Evolutionary conservation across 2,888 invertebrate species (phyloP).

Genomic region (Melinopterus prodromus): DNA sequence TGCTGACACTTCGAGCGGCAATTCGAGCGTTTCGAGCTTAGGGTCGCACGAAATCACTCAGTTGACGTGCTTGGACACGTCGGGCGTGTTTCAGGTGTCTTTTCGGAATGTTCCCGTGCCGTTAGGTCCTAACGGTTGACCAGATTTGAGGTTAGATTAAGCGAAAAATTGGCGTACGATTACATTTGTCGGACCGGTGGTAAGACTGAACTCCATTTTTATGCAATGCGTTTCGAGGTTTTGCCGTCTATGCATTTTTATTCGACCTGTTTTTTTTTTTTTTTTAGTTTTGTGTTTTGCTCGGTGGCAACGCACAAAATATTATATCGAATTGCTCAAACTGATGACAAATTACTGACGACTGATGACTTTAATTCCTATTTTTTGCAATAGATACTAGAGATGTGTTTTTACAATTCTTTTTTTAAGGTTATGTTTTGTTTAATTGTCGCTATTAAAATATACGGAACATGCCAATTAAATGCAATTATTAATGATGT

Average conservation of each 20-base stretch:
- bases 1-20: background rate
- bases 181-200: background rate
- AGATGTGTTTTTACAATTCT: background rate
- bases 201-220: background rate
- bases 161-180: conserved; percentile 5
- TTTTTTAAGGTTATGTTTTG: conserved; percentile 6
- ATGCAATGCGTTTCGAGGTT: background rate
- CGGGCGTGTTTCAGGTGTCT: conserved; percentile 43
- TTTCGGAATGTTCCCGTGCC: conserved; percentile 51
- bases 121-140: conserved; percentile 58
- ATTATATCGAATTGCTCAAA: background rate
- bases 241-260: conserved; percentile 34
- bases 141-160: conserved; percentile 6
- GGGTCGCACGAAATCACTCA: conserved; percentile 53
- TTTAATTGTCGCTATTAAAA: conserved; percentile 9
- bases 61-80: conserved; percentile 52
- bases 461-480: background rate
- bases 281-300: background rate
- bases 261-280: conserved; percentile 32
- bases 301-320: background rate
- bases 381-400: conserved; percentile 18
- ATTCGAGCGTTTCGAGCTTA: conserved; percentile 36
- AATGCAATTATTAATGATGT: background rate
- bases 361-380: conserved; percentile 11
- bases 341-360: conserved; percentile 4